phyloP scores from a whole-genome alignment of 1,140 invertebrate genomes.

The Trachymyrmex cornetzi region DNA sequence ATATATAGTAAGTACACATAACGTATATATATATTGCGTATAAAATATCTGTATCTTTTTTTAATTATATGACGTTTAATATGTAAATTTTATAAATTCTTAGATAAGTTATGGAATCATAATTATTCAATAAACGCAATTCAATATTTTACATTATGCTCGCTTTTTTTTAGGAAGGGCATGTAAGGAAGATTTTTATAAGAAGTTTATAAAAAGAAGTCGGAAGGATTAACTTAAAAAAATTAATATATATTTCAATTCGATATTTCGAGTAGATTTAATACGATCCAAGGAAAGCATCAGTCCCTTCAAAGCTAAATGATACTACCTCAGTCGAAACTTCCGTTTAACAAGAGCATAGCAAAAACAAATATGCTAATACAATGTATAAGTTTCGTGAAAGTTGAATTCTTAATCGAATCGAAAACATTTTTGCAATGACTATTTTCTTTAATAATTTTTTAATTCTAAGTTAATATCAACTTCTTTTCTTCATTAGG shows the following conservation, averaged over 20 bases:
- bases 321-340: constrained; percentile 85
- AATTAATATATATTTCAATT: constrained; percentile 44
- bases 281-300: constrained; percentile 84
- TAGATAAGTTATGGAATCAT: neutral
- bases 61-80: neutral
- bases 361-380: neutral
- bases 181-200: no score
- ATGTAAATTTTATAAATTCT: neutral
- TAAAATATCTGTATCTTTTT: neutral
- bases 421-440: no score
- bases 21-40: neutral
- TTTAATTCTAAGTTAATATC: no score
- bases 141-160: neutral
- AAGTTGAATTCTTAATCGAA: no score
- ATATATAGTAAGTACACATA: no score
- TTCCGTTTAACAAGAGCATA: constrained; percentile 79
- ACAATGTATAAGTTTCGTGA: neutral
- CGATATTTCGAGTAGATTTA: constrained; percentile 82
- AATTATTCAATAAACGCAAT: neutral
- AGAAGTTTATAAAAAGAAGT: neutral
- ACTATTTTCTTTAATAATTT: neutral
- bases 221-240: neutral
- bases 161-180: neutral
- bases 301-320: constrained; percentile 81
- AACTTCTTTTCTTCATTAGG: no score